These are phyloP conservation scores for Catagonus wagneri DNA, from an alignment of 2,113 vertebrate species.

Conservation along the genomic window DNA sequence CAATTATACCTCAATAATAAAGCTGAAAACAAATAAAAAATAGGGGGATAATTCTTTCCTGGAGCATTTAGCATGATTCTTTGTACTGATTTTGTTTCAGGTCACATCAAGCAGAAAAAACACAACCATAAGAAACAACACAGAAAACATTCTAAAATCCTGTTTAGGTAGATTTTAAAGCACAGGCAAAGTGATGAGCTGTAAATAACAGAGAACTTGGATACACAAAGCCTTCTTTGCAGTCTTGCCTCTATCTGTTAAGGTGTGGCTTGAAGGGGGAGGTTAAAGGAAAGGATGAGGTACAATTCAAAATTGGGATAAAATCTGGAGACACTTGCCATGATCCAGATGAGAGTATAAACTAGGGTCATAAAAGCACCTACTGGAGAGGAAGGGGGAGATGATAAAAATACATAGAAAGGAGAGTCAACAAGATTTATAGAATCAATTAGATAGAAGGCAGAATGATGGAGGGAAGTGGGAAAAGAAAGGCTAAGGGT, in stretches of 20 bases:
- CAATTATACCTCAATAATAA: not conserved
- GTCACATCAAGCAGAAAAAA: not conserved
- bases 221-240: not conserved
- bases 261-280: not conserved
- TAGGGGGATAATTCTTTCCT: slow-evolving; percentile 16
- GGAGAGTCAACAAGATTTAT: not conserved
- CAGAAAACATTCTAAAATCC: not conserved
- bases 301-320: not conserved
- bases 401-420: slow-evolving; percentile 9
- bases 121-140: not conserved
- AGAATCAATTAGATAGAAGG: slow-evolving; percentile 4
- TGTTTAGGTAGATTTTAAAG: not conserved
- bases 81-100: not conserved
- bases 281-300: not conserved
- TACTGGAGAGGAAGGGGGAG: not conserved
- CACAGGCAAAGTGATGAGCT: not conserved
- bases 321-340: not conserved
- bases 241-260: not conserved
- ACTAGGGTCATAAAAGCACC: not conserved
- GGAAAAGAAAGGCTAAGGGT: not conserved
- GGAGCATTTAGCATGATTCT: not conserved
- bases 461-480: not conserved
- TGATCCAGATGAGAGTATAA: not conserved
- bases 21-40: not conserved
- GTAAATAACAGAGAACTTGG: not conserved